Evolutionary conservation across 1,140 invertebrate species (phyloP), one percentile per base, ranked within the genome.

Genomic region (Drosophila carrolli): DNA sequence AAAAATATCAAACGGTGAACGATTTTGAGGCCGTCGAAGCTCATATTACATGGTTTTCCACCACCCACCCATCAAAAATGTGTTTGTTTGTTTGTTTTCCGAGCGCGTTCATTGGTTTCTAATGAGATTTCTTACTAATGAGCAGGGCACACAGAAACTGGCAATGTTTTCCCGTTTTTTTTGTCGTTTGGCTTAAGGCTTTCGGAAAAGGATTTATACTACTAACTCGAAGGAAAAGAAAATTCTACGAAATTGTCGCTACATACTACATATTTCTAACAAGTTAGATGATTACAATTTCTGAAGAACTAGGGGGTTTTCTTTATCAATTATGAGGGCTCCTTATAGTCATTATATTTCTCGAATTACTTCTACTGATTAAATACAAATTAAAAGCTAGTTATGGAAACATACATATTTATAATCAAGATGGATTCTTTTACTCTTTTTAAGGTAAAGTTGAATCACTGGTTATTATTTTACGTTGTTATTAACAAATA

Each of bases 91-190:
- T 61, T 74, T 67, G 46, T 61, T 81, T 57, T 70, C 46, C 63
- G 50, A 68, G 57, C 67, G 66, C 83, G 65, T 79, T 88, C 83
- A 86, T 86, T 82, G 80, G 83, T 86, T 88, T 86, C 82, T 88
- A 86, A 86, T 86, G 83, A 88, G 82, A 86, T 86, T 86, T 88
- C 75, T 56, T 72, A 71, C 82, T 86, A 86, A 86, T 83, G 82
- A 86, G 83, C 83, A 68, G 37, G 40, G 35, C 55, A 72, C 76
- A 76, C 43, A 76, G 71, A 72, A 88, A 72, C 59, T 78, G 27
- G 57, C 71, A 75, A 71, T 61, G 62, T 61, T 68, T 68, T 70
- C 54, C 7, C 4, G 16, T 43, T 44, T 27, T 73, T 65, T 44
- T 13, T 55, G 27, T 37, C 11, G 51, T 35, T 70, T 51, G 27